Evolutionary conservation across 64 coral and sea anemone genomes (phyloP).

Genomic region (Dendrophyllia cribrosa): DNA sequence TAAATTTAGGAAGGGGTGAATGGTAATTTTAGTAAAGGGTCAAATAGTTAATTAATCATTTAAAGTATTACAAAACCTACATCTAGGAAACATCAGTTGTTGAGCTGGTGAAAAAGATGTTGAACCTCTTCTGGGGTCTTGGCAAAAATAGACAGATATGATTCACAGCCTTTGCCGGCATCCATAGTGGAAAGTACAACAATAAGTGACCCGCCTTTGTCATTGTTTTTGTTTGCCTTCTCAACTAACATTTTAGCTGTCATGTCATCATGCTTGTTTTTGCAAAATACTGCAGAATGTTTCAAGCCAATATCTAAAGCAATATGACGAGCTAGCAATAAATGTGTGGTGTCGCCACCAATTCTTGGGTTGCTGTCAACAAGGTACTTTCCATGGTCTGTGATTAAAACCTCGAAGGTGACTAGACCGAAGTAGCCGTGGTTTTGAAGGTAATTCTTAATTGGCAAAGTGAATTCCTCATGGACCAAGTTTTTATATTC

Average conservation of each 20-base stretch:
- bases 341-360: slow-evolving; percentile 47
- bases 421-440: slow-evolving; percentile 60
- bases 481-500: slow-evolving; percentile 25
- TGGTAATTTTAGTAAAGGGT: too few species aligned
- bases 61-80: too few species aligned
- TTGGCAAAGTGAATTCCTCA: slow-evolving; percentile 53
- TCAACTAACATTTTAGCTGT: slow-evolving; percentile 11
- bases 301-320: slow-evolving; percentile 13
- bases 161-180: slow-evolving; percentile 3
- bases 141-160: slow-evolving; percentile 45
- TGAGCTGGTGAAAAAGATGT: slow-evolving; percentile 20
- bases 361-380: slow-evolving; percentile 60
- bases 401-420: slow-evolving; percentile 40
- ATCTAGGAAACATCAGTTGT: background rate
- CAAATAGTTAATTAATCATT: too few species aligned
- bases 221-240: slow-evolving; percentile 35
- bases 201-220: background rate
- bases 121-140: slow-evolving; percentile 42
- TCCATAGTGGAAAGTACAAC: slow-evolving; percentile 19
- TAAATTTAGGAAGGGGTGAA: too few species aligned
- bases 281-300: slow-evolving; percentile 16
- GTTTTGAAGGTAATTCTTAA: slow-evolving; percentile 39
- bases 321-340: slow-evolving; percentile 35
- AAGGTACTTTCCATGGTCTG: slow-evolving; percentile 46
- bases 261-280: background rate